phyloP scores from a whole-genome alignment of 2,797 vertebrate genomes.

The Thaleichthys pacificus region DNA sequence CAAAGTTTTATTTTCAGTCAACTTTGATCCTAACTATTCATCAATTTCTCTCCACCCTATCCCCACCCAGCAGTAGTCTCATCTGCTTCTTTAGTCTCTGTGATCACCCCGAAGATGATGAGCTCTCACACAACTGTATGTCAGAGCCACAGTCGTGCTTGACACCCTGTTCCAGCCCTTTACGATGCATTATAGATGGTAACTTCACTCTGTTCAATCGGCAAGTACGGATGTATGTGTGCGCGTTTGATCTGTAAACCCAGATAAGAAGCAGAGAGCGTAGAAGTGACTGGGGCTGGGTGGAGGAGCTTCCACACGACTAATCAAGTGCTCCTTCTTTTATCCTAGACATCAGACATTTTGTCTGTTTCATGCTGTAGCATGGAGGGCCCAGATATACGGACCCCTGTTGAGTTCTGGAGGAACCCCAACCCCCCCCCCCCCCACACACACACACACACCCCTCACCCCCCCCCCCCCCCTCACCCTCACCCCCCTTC shows the following conservation, averaged over 20 bases:
- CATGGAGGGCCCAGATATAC: not conserved
- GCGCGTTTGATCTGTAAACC: constrained; percentile 49
- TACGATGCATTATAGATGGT: constrained; percentile 57
- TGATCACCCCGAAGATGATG: constrained; percentile 1
- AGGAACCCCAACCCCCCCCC: not conserved
- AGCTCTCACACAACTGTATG: not conserved
- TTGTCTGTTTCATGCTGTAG: not conserved
- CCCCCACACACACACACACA: no score
- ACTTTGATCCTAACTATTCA: not conserved
- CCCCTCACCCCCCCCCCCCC: no score
- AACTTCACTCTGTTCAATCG: constrained; percentile 44
- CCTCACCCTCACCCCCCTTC: no score
- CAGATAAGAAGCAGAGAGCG: not conserved
- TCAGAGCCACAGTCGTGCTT: constrained; percentile 10
- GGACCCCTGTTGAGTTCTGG: not conserved
- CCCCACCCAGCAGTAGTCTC: not conserved
- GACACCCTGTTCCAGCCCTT: constrained; percentile 15
- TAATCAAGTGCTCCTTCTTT: no score
- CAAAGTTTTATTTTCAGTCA: constrained; percentile 29
- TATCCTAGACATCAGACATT: not conserved
- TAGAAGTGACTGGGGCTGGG: not conserved
- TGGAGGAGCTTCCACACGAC: not conserved
- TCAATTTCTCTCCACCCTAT: not conserved
- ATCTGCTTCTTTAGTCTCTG: constrained; percentile 8
- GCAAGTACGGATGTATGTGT: constrained; percentile 39